Evolutionary conservation across 1,140 invertebrate species (phyloP), one percentile per base, ranked within the genome.

Genomic region (Monochamus saltuarius): DNA sequence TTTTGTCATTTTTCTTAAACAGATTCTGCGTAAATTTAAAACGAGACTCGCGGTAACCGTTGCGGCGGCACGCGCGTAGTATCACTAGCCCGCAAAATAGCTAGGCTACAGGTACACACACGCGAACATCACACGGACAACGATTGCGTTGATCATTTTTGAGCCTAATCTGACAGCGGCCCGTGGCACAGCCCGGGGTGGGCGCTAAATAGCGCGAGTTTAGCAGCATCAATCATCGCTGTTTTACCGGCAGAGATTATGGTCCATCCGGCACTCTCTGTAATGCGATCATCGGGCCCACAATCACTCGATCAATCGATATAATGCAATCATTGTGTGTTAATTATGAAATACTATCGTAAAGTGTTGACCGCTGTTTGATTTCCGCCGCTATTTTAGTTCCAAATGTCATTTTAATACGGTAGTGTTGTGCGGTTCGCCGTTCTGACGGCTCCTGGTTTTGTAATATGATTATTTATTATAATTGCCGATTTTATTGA

Each of bases 341-440:
- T 67, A 70, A 70, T 70, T 70, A 70, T 70, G 65, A 68, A 68
- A 67, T 69, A 69, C 56, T 67, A 67, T 63, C 62, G 67, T 57
- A 66, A 66, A 66, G 64, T 68, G 66, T 68, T 66, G 66, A 69
- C 67, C 67, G 64, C 58, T 59, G 67, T 69, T 69, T 69, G 67
- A 69, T 69, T 69, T 69, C 65, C 67, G 65, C 47, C 67, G 59
- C 62, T 61, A 60, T 66, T 66, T 69, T 69, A 64, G 64, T 64
- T 64, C 56, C 42, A 66, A 68, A 69, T 61, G 63, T 62, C 64
- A 65, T 65, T 65, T 65, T 65, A 65, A 65, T 65, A 65, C 46
- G 54, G 59, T 62, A 59, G 63, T 58, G 59, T 65, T 56, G 64
- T 62, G 60, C 54, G 64, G 64, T 62, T 62, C 50, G 14, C 59